Conservation (phyloP, 2,113 vertebrate genomes). For the Thunnus thynnus region DNA sequence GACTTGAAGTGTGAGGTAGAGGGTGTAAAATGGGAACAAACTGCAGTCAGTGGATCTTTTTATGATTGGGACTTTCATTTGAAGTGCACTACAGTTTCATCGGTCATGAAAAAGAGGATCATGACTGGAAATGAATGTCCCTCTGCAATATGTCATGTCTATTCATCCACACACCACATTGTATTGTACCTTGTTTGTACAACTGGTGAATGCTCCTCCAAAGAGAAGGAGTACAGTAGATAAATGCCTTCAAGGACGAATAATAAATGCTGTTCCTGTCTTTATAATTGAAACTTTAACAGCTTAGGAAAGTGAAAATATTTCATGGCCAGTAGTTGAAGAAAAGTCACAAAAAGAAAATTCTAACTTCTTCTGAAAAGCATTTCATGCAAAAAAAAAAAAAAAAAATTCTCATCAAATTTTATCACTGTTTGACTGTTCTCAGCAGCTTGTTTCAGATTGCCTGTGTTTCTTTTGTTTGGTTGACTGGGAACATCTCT, state of each 20-base stretch:
- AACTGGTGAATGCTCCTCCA: not conserved
- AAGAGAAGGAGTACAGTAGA: not conserved
- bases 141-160: not conserved
- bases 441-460: constrained; percentile 14
- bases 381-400: constrained; percentile 24
- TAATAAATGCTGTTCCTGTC: constrained; percentile 9
- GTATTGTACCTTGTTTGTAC: constrained; percentile 3
- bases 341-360: constrained; percentile 8
- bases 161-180: not conserved
- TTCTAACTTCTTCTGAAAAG: constrained; percentile 1
- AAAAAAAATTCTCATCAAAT: constrained; percentile 21
- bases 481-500: constrained; percentile 54
- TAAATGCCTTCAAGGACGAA: constrained; percentile 43
- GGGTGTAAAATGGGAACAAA: constrained; percentile 55
- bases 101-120: constrained; percentile 12
- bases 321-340: constrained; percentile 30
- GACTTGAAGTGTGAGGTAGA: constrained; percentile 28
- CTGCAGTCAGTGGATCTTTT: constrained; percentile 17
- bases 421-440: constrained; percentile 33
- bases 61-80: constrained; percentile 20
- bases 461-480: constrained; percentile 41
- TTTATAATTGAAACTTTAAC: constrained; percentile 39
- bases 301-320: constrained; percentile 49
- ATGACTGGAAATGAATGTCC: constrained; percentile 18
- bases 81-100: constrained; percentile 12